phyloP scores from a whole-genome alignment of 2,113 vertebrate genomes.

The Chloebia gouldiae region DNA sequence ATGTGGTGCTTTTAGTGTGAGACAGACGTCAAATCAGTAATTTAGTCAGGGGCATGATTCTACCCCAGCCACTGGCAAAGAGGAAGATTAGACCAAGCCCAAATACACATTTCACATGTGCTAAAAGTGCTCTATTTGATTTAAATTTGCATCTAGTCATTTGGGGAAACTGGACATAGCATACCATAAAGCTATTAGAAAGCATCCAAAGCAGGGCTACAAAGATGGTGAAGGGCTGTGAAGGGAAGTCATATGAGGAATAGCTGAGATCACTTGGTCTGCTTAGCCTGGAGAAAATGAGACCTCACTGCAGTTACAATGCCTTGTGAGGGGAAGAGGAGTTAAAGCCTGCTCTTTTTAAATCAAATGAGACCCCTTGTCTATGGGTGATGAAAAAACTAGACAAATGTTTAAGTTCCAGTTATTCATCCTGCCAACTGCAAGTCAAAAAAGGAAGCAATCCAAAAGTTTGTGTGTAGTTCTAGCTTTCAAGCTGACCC shows the following conservation, averaged over 20 bases:
- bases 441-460: background rate
- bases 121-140: background rate
- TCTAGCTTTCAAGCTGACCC: background rate
- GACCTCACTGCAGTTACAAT: background rate
- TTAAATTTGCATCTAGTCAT: background rate
- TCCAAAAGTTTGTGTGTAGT: background rate
- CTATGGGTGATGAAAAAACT: background rate
- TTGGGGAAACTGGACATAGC: background rate
- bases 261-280: background rate
- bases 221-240: background rate
- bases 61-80: background rate
- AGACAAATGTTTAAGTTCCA: background rate
- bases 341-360: accelerated
- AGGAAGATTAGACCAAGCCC: background rate
- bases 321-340: background rate
- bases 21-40: background rate
- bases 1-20: background rate
- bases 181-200: background rate
- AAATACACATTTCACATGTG: background rate
- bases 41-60: background rate
- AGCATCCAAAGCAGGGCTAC: background rate
- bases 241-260: accelerated
- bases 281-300: background rate
- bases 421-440: background rate
- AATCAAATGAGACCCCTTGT: background rate